Evolutionary conservation across 2,113 vertebrate species (phyloP), one percentile per base, ranked within the genome.

Genomic region (Pheucticus melanocephalus): DNA sequence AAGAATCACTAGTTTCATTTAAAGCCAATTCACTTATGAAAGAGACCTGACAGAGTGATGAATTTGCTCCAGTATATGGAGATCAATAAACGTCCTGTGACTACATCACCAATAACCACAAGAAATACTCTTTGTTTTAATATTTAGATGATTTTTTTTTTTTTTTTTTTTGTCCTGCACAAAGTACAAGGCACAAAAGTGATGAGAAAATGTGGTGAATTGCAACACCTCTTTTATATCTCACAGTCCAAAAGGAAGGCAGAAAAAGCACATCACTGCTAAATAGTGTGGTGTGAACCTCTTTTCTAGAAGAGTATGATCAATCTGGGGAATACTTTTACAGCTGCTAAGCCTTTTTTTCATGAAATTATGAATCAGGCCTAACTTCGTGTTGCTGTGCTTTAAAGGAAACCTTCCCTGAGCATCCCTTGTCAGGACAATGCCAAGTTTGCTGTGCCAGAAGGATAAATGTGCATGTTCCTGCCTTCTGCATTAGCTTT

Each of bases 381-480:
- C n/a, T 0, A 40, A 3, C 1, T 80, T 56, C 47, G 11, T 69
- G 37, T 14, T 3, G 0, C 10, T 48, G 30, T 64, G 6, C n/a
- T 80, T 88, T 33, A 65, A 47, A 75, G 17, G 20, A 60, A 94
- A 54, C 17, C 2, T 44, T 4, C 45, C 31, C 33, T 30, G 15
- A 69, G 4, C 0, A 0, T 31, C 15, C 19, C 53, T 70, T 4
- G 1, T 56, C 12, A n/a, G 30, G 30, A 60, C 12, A 1, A 51
- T 42, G 37, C 6, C 37, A 86, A 27, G 10, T 73, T 42, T 72
- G 8, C 24, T 33, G 57, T 68, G 25, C 20, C 47, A 84, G 48
- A 83, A 68, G 25, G 17, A 79, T 17, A 73, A 75, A 86, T 17
- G 7, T 25, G 3, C 18, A 17, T 25, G 12, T 31, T 20, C 10